Percentiles rank a stretch among this genome's conserved stretches.
Evolutionary conservation across 2,888 invertebrate species (phyloP).

Genomic region (Epirrhoe tristata): DNA sequence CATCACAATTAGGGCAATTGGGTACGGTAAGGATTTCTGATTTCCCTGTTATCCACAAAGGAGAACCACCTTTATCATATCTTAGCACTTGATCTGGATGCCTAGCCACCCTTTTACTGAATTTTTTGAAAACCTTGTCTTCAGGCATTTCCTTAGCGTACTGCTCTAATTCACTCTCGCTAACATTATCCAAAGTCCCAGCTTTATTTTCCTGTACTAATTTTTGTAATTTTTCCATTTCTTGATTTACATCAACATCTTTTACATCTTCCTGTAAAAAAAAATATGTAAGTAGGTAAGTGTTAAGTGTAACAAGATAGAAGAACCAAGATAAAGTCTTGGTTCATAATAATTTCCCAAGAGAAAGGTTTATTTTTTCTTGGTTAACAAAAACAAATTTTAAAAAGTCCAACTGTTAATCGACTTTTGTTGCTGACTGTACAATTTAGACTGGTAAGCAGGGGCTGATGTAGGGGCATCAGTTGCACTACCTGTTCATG

Average conservation of each 20-base stretch:
- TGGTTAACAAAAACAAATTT: too few relatives aligned
- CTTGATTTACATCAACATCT: conserved; percentile 80
- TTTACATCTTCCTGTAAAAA: conserved; percentile 63
- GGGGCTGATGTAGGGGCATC: too few relatives aligned
- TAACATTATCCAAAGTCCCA: conserved; percentile 86
- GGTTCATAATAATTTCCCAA: too few relatives aligned
- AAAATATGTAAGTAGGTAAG: conserved; percentile 13
- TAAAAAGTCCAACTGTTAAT: too few relatives aligned
- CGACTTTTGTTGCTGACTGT: too few relatives aligned
- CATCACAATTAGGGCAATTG: conserved; percentile 90
- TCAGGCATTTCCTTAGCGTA: conserved; percentile 86
- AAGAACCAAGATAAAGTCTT: too few relatives aligned
- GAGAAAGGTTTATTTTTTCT: too few relatives aligned
- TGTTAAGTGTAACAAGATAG: too few relatives aligned
- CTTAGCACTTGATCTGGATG: conserved; percentile 93
- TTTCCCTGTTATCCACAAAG: conserved; percentile 93
- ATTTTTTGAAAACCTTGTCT: conserved; percentile 92
- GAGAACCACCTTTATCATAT: conserved; percentile 91
- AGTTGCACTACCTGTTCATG: too few relatives aligned
- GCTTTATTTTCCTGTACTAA: conserved; percentile 85
- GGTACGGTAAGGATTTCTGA: conserved; percentile 85
- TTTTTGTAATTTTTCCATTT: conserved; percentile 74
- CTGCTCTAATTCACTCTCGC: conserved; percentile 89
- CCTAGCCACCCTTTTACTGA: conserved; percentile 88
- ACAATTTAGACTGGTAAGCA: neutral